phyloP scores from a whole-genome alignment of 2,888 invertebrate species.

The Iselma pallidipennis region DNA sequence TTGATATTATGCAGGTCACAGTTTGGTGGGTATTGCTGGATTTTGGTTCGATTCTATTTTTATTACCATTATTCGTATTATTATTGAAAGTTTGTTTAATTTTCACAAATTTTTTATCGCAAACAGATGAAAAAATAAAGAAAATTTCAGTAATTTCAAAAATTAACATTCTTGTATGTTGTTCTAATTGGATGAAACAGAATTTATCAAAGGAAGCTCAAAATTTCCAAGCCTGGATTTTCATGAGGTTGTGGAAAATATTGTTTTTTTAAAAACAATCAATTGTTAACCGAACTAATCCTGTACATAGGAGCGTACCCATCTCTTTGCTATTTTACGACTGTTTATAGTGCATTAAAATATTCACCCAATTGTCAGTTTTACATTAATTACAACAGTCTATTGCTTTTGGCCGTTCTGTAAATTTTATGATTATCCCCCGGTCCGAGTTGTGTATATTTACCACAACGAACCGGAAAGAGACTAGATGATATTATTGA shows the following conservation, averaged over 20 bases:
- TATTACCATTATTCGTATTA: not conserved
- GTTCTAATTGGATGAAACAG: no score
- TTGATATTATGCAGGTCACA: not conserved
- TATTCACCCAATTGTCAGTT: not conserved
- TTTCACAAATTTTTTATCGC: not conserved
- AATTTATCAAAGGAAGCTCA: no score
- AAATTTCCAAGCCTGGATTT: no score
- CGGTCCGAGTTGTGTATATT: not conserved
- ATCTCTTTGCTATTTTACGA: no score
- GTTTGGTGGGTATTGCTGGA: not conserved
- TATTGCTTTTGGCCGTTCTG: not conserved
- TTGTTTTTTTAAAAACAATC: no score
- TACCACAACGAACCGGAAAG: not conserved
- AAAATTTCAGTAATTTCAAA: no score
- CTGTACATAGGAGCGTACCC: no score
- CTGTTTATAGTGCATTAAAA: no score
- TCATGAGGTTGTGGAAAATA: no score
- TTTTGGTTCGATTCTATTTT: not conserved
- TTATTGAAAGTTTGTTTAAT: not conserved
- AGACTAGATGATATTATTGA: not conserved
- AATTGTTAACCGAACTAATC: no score
- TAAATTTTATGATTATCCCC: not conserved
- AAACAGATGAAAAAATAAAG: no score
- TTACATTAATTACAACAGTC: not conserved
- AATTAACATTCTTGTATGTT: no score